Conservation (phyloP, 2,797 vertebrate genomes). For the Nasua narica region DNA sequence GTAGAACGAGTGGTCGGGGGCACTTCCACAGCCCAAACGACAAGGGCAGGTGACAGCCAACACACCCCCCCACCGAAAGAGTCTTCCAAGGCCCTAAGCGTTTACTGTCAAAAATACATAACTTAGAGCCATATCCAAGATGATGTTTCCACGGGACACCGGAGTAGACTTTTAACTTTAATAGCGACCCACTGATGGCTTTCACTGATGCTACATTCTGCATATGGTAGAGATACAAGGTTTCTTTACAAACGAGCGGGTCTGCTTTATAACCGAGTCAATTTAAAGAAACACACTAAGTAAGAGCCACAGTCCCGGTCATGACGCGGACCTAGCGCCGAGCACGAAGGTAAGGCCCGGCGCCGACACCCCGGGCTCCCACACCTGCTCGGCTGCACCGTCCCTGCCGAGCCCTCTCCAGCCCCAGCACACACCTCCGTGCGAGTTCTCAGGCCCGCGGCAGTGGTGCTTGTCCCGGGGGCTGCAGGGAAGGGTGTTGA, state of each 20-base stretch:
- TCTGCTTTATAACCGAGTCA: neutral
- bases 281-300: neutral
- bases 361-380: neutral
- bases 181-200: neutral
- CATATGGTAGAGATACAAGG: neutral
- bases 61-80: rapidly evolving
- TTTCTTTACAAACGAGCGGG: neutral
- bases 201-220: neutral
- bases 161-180: neutral
- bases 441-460: neutral
- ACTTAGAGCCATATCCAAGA: neutral
- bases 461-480: neutral
- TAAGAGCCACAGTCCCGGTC: rapidly evolving
- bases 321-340: neutral
- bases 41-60: too few species aligned
- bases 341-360: rapidly evolving
- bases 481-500: neutral
- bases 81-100: neutral
- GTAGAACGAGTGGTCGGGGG: neutral
- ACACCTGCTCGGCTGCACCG: rapidly evolving
- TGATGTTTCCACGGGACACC: neutral
- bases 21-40: neutral
- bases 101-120: neutral
- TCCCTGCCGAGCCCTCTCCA: neutral
- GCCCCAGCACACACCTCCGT: neutral